Conservation (phyloP, 1,140 invertebrate genomes). For the Thaumetopoea pityocampa region DNA sequence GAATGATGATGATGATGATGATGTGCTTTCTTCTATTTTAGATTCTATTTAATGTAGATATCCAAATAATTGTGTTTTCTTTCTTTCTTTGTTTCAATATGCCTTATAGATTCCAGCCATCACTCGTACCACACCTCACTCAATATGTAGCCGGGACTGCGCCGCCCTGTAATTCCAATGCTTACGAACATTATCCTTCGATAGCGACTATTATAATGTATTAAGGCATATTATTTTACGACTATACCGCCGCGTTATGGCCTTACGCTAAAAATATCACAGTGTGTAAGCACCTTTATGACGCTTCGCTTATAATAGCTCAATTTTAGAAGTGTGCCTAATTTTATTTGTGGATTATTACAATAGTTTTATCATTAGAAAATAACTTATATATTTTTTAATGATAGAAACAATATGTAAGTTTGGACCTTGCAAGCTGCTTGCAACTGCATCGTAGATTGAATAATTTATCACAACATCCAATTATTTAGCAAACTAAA, state of each 20-base stretch:
- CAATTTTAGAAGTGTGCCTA: slow-evolving; percentile 5
- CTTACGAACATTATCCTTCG: slow-evolving; percentile 70
- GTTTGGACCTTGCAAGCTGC: too few species aligned
- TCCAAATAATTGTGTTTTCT: too few species aligned
- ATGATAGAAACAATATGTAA: too few species aligned
- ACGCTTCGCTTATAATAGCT: slow-evolving; percentile 4
- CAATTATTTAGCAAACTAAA: too few species aligned
- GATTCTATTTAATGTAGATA: too few species aligned
- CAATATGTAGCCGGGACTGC: slow-evolving; percentile 47
- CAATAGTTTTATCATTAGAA: too few species aligned
- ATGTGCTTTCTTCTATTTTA: too few species aligned
- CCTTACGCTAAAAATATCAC: slow-evolving; percentile 60
- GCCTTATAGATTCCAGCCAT: slow-evolving; percentile 10
- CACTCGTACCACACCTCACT: slow-evolving; percentile 27
- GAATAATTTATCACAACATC: too few species aligned
- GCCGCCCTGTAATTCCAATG: slow-evolving; percentile 74
- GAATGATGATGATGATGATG: too few species aligned
- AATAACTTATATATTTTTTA: too few species aligned
- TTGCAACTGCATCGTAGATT: too few species aligned
- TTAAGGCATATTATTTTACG: slow-evolving; percentile 75
- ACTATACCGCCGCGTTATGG: slow-evolving; percentile 52
- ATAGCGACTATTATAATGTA: slow-evolving; percentile 74
- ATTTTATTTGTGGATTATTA: slow-evolving; percentile 15
- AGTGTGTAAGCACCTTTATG: slow-evolving; percentile 38
- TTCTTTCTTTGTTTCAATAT: too few species aligned